These are phyloP conservation scores for Epistrophe eligans DNA, from an alignment of 2,888 invertebrate genomes.

Conservation along the genomic window DNA sequence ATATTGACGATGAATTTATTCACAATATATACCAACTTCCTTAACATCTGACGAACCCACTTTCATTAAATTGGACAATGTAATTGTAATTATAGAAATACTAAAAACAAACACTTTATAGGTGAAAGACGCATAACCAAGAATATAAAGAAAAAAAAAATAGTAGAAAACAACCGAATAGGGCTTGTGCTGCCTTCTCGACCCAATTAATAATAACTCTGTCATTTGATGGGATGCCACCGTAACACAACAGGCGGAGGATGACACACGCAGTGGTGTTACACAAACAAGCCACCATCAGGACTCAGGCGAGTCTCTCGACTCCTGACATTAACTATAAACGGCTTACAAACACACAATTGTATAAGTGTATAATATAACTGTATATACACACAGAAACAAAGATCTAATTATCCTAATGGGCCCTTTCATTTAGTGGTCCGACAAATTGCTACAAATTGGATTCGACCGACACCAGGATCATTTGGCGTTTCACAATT, in stretches of 20 bases:
- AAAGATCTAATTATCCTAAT: constrained; percentile 76
- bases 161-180: constrained; percentile 33
- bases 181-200: constrained; percentile 16
- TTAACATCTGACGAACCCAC: constrained; percentile 3
- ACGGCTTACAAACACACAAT: constrained; percentile 56
- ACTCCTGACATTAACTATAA: constrained; percentile 34
- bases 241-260: constrained; percentile 51
- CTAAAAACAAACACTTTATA: constrained; percentile 72
- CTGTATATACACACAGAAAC: constrained; percentile 51
- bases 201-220: constrained; percentile 71
- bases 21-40: too few species aligned
- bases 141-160: constrained; percentile 48
- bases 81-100: constrained; percentile 61
- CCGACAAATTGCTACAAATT: constrained; percentile 76
- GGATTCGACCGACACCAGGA: constrained; percentile 75
- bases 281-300: constrained; percentile 32
- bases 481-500: constrained; percentile 75
- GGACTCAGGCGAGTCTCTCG: constrained; percentile 1
- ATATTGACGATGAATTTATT: too few species aligned
- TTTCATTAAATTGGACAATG: constrained; percentile 38
- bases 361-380: constrained; percentile 1
- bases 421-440: constrained; percentile 76
- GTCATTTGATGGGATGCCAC: constrained; percentile 71
- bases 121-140: constrained; percentile 70
- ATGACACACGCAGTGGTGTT: constrained; percentile 67